Evolutionary conservation across 2,888 invertebrate species (phyloP).

Genomic region (Nowickia ferox): DNA sequence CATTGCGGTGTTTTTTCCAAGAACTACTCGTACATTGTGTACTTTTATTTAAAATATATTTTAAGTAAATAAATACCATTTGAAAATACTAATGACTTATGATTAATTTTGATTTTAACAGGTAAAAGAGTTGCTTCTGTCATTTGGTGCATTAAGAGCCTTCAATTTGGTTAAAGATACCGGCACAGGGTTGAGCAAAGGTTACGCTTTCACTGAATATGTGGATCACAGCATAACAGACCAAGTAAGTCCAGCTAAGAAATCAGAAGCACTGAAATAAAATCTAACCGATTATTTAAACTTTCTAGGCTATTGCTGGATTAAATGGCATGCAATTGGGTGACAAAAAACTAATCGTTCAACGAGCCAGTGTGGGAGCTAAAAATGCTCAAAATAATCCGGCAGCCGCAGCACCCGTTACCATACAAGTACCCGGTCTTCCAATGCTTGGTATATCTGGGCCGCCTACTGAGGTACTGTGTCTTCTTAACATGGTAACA

Average conservation of each 20-base stretch:
- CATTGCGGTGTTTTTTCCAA: conserved; percentile 52
- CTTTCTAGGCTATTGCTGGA: conserved; percentile 94
- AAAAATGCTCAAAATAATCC: conserved; percentile 90
- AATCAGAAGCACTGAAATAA: background rate
- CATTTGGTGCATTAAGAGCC: conserved; percentile 97
- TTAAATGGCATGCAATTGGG: conserved; percentile 99
- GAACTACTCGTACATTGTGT: conserved; percentile 9
- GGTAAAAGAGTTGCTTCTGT: conserved; percentile 98
- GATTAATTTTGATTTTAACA: conserved; percentile 79
- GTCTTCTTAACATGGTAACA: conserved; percentile 98
- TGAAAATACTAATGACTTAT: conserved; percentile 14
- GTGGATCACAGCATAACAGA: conserved; percentile 98
- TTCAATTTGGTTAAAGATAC: conserved; percentile 99
- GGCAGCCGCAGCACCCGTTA: conserved; percentile 89
- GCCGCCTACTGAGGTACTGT: conserved; percentile 95
- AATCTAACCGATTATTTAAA: background rate
- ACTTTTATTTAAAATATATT: conserved; percentile 29
- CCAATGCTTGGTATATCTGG: conserved; percentile 94
- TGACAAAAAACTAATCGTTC: conserved; percentile 98
- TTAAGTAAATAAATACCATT: background rate
- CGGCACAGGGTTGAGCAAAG: conserved; percentile 97
- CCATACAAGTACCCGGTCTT: conserved; percentile 94
- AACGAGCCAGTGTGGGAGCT: conserved; percentile 97
- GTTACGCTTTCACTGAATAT: conserved; percentile 99
- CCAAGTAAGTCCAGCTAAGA: conserved; percentile 86